Base-by-base conservation (phyloP, 2,113 vertebrate genomes). In the Rhinichthys klamathensis region DNA sequence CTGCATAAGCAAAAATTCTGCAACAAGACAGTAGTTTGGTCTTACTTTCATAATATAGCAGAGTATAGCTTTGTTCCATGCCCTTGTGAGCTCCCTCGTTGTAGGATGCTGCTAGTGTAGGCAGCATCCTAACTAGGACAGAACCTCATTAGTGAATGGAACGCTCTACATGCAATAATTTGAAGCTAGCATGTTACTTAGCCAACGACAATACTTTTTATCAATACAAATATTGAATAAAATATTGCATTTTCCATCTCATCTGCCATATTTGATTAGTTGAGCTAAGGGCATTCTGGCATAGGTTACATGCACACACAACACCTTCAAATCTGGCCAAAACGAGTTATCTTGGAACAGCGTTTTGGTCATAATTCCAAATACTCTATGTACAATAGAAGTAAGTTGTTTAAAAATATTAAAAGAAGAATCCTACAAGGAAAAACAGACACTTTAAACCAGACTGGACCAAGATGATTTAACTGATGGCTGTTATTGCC, bases 371-470 rank as follows among this genome's bases (percentile, higher is more conserved):
- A 25, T 46, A 70, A 46, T 73, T 25, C 12, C 12, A 44, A 72
- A 44, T 13, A 72, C 11, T 44, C 4, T 13, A 44, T 41, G 38
- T 44, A 3, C 38, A 73, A 73, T 13, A 73, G 21, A 38, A 13
- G 38, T 6, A 44, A 41, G 13, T 9, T 25, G 65, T 27, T 51
- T 23, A 76, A 51, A 78, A 70, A 25, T 23, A 18, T 60, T 44
- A n/a, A 78, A 69, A 8, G 30, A 32, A 58, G 35, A 83, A 79
- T 56, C 4, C 30, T n/a, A 54, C 8, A 35, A 6, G 13, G 16
- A 13, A 32, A 44, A 84, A 44, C 61, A 67, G 51, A 82, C 75
- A 88, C 46, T 70, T 85, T 44, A 88, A 60, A 61, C 44, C 73
- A 75, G 56, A 60, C n/a, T 84, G 44, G 41, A 67, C 73, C 74